Conservation (phyloP, 2,888 invertebrate genomes). For the Argynnis bischoffii region DNA sequence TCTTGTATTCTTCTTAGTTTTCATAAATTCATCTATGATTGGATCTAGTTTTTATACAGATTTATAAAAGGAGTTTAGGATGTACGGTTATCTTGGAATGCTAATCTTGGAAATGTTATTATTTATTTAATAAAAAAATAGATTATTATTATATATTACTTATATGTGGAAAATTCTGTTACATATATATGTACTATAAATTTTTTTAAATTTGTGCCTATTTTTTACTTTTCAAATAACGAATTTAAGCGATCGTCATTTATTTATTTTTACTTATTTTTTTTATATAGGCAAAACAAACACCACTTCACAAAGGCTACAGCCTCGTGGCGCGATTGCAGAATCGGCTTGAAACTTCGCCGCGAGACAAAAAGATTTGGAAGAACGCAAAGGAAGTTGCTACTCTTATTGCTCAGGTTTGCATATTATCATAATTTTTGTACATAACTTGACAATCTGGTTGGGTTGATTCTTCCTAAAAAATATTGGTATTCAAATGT, state of each 20-base stretch:
- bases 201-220: not conserved
- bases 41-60: too few species aligned
- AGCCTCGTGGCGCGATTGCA: conserved; percentile 66
- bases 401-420: conserved; percentile 70
- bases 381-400: conserved; percentile 76
- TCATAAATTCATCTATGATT: too few species aligned
- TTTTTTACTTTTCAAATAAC: too few species aligned
- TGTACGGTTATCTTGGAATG: too few species aligned
- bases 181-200: not conserved
- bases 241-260: too few species aligned
- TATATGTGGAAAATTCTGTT: too few species aligned
- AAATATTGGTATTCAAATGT: not conserved
- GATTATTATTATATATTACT: too few species aligned
- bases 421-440: not conserved
- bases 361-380: conserved; percentile 73
- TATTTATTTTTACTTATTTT: not conserved
- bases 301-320: conserved; percentile 59
- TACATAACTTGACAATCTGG: not conserved
- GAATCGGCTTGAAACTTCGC: conserved; percentile 60
- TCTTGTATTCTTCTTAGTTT: not conserved
- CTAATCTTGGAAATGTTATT: too few species aligned
- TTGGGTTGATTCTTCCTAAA: not conserved
- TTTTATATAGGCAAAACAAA: conserved; percentile 65
- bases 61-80: too few species aligned
- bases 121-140: too few species aligned